Evolutionary conservation across 2,113 vertebrate genomes (phyloP).

Genomic region (Aptenodytes patagonicus): DNA sequence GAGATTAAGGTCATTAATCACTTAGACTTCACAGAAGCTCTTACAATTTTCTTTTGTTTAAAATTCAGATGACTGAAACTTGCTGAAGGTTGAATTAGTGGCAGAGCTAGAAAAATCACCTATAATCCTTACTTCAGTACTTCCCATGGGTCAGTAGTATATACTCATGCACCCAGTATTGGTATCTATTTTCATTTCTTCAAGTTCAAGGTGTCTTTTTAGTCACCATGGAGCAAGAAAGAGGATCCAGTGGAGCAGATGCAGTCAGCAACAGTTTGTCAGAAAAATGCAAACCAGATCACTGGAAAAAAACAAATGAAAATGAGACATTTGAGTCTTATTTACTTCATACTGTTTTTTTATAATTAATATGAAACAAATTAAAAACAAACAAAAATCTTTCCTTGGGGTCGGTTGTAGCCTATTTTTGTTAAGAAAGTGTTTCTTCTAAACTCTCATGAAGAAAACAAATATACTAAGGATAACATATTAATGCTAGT

Average conservation of each 20-base stretch:
- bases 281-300: neutral
- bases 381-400: neutral
- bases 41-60: neutral
- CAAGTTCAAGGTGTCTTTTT: neutral
- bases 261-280: neutral
- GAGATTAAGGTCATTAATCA: neutral
- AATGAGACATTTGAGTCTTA: neutral
- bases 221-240: neutral
- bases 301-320: neutral
- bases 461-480: neutral
- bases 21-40: neutral
- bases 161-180: fast-evolving
- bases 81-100: neutral
- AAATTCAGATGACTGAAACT: neutral
- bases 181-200: neutral
- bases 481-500: neutral
- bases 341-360: neutral
- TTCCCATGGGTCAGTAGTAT: neutral
- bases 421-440: neutral
- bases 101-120: neutral
- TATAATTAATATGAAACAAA: neutral
- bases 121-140: neutral
- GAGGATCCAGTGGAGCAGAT: neutral
- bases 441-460: neutral
- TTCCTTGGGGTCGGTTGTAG: neutral